These are phyloP conservation scores for Acrobasis consociella DNA, from an alignment of 2,888 invertebrate species.

Conservation along the genomic window DNA sequence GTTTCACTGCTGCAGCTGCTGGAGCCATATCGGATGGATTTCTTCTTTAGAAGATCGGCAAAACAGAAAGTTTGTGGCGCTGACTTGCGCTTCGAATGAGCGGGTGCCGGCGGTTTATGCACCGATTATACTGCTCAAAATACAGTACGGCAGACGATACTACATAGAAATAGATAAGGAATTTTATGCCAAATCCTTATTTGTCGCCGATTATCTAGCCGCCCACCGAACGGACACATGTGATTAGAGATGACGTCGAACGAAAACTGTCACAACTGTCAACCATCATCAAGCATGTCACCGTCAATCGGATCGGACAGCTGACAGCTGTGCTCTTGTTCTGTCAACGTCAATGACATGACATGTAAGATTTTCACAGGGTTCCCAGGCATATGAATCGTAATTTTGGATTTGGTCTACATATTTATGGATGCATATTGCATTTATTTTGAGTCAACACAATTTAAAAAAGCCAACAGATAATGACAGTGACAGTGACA, in stretches of 20 bases:
- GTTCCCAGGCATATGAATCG: too few relatives aligned
- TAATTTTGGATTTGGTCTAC: too few relatives aligned
- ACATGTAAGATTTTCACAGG: too few relatives aligned
- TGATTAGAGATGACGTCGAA: conserved; percentile 4
- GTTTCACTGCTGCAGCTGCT: conserved; percentile 68
- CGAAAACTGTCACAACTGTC: background rate
- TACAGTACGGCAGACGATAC: background rate
- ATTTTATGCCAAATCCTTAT: background rate
- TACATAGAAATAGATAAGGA: conserved; percentile 2
- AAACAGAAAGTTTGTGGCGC: background rate
- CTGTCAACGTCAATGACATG: too few relatives aligned
- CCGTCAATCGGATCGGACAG: too few relatives aligned
- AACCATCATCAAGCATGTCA: too few relatives aligned
- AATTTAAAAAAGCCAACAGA: too few relatives aligned
- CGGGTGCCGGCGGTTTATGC: background rate
- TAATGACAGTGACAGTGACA: too few relatives aligned
- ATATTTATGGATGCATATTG: too few relatives aligned
- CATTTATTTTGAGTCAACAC: too few relatives aligned
- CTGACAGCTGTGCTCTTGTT: too few relatives aligned
- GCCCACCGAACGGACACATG: background rate
- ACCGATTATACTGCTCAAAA: conserved; percentile 1
- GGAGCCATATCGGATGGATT: conserved; percentile 60
- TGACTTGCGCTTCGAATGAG: background rate
- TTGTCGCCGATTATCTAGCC: background rate
- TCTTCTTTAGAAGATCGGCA: background rate